A percentile compares a stretch with the other conserved stretches of the same genome.
Conservation (phyloP, 2,888 invertebrate genomes). For the Steinernema carpocapsae region DNA sequence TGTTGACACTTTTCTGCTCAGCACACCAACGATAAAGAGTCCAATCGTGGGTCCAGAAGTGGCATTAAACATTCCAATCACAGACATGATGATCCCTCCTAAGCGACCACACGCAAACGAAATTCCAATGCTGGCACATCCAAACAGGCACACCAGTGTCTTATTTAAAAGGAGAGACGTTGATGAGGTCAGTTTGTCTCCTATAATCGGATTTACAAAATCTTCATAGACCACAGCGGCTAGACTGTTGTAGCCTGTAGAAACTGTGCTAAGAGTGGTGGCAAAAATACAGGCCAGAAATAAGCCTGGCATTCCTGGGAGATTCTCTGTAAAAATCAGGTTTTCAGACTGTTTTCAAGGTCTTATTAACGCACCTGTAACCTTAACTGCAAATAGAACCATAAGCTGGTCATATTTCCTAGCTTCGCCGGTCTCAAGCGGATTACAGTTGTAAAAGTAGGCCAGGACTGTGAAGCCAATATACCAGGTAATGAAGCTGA, state of each 20-base stretch:
- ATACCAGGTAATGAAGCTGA: constrained; percentile 14
- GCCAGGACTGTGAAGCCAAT: constrained; percentile 41
- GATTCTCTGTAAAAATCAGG: constrained; percentile 9
- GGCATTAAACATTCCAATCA: neutral
- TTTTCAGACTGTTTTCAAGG: neutral
- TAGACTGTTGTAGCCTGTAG: constrained; percentile 38
- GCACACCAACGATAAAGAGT: constrained; percentile 6
- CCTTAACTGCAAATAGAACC: constrained; percentile 34
- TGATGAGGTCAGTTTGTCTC: too few relatives aligned
- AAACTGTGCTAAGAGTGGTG: constrained; percentile 36
- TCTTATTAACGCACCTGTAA: neutral
- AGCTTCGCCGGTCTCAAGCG: constrained; percentile 9
- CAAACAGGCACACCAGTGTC: neutral
- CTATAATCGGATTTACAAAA: constrained; percentile 1
- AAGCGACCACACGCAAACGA: constrained; percentile 8
- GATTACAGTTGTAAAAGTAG: constrained; percentile 38
- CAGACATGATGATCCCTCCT: constrained; percentile 2
- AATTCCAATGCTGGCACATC: neutral
- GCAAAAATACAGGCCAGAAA: constrained; percentile 36
- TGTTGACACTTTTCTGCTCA: constrained; percentile 12
- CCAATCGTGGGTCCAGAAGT: neutral
- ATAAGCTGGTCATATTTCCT: constrained; percentile 37
- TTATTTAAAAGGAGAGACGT: constrained; percentile 1
- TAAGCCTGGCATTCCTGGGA: constrained; percentile 30
- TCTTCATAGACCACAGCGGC: constrained; percentile 37